Evolutionary conservation across 2,888 invertebrate genomes (phyloP), one percentile per base, ranked within the genome.

Genomic region (Orgyia antiqua): DNA sequence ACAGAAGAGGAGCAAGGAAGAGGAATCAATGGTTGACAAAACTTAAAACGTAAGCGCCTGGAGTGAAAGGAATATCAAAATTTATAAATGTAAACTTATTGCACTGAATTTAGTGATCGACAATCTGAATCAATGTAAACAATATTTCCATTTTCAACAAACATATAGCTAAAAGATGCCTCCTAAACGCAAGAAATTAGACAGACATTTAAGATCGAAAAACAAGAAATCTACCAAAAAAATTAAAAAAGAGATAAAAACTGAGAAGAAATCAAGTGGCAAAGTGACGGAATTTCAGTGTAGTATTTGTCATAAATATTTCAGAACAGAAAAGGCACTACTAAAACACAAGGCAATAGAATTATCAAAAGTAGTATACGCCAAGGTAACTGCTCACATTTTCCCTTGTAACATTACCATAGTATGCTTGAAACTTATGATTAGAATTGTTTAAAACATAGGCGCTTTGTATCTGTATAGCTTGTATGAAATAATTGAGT

Each of bases 41-140:
- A 26, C 23, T 25, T 35, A 8, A 27, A 29, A 12, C 7, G 30
- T 13, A 24, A 63, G 74, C 83, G 83, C 83, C 83, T 83, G 77
- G n/a, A 64, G 76, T 77, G 77, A 82, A 79, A 78, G 71, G 68
- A 72, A 71, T 79, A 83, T 78, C 82, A 82, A 82, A 72, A 51
- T 66, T 62, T 58, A 45, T 58, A 51, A 42, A 45, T 50, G 58
- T 54, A 50, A 54, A 61, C 58, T 55, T 46, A 42, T 66, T 71
- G 58, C 54, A 53, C 40, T 29, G 39, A 28, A 36, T 31, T 39
- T 33, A 24, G 33, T 50, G 45, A 32, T 50, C 37, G 45, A 34
- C 38, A 37, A 39, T 33, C 57, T 57, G 56, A 51, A 30, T 34
- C 46, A 36, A 45, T 51, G 44, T 39, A 48, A 48, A 48, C 50